A percentile compares a stretch with the other conserved stretches of the same genome.
Evolutionary conservation across 2,113 vertebrate species (phyloP).

Genomic region (Archilochus colubris): DNA sequence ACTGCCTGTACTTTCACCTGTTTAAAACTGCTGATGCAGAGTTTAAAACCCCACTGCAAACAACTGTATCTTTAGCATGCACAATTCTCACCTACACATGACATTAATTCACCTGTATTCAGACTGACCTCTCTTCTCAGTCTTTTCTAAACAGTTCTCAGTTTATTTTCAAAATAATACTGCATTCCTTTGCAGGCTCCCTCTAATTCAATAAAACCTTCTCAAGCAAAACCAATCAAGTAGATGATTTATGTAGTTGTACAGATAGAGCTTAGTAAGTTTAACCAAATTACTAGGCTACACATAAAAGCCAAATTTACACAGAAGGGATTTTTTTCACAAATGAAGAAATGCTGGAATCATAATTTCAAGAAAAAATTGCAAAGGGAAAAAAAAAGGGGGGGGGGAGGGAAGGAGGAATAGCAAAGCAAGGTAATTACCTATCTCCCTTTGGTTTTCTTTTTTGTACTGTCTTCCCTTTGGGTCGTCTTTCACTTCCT

Average conservation of each 20-base stretch:
- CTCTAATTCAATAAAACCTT: background rate
- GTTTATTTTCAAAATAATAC: background rate
- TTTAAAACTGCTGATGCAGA: background rate
- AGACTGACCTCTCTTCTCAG: background rate
- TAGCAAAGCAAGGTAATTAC: constrained; percentile 78
- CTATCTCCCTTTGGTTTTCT: constrained; percentile 99
- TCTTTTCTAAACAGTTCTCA: background rate
- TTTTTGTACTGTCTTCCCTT: constrained; percentile 95
- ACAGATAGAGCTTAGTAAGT: background rate
- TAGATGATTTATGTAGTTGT: background rate
- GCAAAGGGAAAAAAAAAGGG: background rate
- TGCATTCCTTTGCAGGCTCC: background rate
- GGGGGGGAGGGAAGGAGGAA: background rate
- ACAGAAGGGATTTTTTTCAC: background rate
- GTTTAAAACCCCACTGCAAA: background rate
- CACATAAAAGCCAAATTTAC: background rate
- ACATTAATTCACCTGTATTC: background rate
- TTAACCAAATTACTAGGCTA: background rate
- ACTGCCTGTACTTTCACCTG: background rate
- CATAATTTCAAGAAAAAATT: constrained; percentile 10
- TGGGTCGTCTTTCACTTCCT: constrained; percentile 97
- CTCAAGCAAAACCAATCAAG: background rate
- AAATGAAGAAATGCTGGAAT: constrained; percentile 7
- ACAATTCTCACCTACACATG: background rate
- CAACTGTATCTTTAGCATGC: background rate